These are phyloP conservation scores for Gracilinanus agilis DNA, from an alignment of 2,113 vertebrate species.

Conservation along the genomic window DNA sequence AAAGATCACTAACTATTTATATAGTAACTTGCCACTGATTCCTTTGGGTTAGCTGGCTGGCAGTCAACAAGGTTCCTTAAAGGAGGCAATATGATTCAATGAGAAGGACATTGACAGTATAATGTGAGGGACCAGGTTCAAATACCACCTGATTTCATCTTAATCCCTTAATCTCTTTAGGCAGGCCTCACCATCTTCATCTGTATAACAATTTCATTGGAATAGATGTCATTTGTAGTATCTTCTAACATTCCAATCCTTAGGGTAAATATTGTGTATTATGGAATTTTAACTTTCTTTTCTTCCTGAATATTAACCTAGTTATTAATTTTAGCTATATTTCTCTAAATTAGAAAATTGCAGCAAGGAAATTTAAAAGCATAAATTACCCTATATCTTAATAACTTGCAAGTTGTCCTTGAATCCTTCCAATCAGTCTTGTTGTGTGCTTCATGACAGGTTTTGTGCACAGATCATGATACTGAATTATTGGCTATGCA, in stretches of 20 bases:
- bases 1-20: background rate
- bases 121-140: background rate
- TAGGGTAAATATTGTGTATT: background rate
- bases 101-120: background rate
- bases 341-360: background rate
- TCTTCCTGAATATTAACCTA: background rate
- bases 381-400: background rate
- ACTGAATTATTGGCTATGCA: background rate
- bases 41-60: background rate
- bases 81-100: background rate
- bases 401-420: background rate
- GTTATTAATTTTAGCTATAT: conserved; percentile 1
- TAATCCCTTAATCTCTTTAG: background rate
- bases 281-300: background rate
- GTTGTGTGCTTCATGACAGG: background rate
- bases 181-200: background rate
- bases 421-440: background rate
- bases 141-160: background rate
- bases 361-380: background rate
- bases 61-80: background rate
- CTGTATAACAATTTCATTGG: background rate
- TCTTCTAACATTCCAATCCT: background rate
- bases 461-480: conserved; percentile 1
- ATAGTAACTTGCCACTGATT: background rate
- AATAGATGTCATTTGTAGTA: background rate